A percentile compares a stretch with the other conserved stretches of the same genome.
Conservation (phyloP, 2,888 invertebrate species). For the Taphrorychus bicolor region DNA sequence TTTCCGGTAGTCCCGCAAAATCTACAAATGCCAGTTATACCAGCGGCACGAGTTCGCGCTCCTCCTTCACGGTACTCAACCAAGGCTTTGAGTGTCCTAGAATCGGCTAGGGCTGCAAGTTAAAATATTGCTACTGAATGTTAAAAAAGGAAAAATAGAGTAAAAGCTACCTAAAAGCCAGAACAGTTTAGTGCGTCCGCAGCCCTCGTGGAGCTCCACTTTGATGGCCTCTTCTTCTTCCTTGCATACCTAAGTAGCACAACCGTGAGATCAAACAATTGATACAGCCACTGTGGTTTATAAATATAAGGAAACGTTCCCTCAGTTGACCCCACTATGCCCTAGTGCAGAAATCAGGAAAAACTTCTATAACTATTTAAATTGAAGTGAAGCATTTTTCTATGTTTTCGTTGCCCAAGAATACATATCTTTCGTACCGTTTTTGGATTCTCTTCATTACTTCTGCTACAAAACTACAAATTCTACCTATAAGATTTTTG, state of each 20-base stretch:
- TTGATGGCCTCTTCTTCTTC: conserved; percentile 96
- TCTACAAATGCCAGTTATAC: conserved; percentile 76
- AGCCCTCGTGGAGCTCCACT: conserved; percentile 96
- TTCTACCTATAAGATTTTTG: too few relatives aligned
- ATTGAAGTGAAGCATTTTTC: too few relatives aligned
- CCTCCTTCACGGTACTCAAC: conserved; percentile 88
- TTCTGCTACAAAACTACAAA: too few relatives aligned
- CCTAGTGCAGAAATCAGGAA: too few relatives aligned
- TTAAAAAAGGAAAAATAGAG: not conserved
- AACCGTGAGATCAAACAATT: not conserved
- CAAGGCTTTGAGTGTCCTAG: conserved; percentile 87
- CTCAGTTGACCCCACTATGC: too few relatives aligned
- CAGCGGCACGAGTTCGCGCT: conserved; percentile 60
- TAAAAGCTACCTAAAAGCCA: conserved; percentile 68
- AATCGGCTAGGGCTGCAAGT: conserved; percentile 87
- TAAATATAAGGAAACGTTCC: too few relatives aligned
- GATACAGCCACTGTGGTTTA: too few relatives aligned
- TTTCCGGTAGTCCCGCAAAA: conserved; percentile 90
- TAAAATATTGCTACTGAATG: not conserved
- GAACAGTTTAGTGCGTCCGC: conserved; percentile 93
- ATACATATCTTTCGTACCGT: too few relatives aligned
- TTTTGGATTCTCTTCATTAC: too few relatives aligned
- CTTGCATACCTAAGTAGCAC: conserved; percentile 76
- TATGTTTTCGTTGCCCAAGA: too few relatives aligned
- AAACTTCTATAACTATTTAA: too few relatives aligned